Evolutionary conservation across 2,113 vertebrate genomes (phyloP).

Genomic region (Natator depressus): DNA sequence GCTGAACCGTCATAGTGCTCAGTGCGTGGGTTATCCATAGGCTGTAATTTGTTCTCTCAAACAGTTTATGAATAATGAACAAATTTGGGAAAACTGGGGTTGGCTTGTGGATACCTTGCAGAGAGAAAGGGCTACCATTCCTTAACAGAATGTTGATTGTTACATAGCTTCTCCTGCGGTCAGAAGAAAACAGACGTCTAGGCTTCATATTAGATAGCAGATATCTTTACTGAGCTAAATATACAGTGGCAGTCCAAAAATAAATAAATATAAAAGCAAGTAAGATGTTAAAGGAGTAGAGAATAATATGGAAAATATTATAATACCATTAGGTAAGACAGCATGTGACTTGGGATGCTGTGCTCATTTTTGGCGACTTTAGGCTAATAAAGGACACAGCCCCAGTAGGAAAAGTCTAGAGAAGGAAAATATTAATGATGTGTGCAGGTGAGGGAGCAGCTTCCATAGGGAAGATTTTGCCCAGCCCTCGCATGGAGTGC

Average conservation of each 20-base stretch:
- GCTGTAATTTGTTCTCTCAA: neutral
- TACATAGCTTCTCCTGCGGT: neutral
- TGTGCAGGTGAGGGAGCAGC: neutral
- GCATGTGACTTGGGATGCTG: neutral
- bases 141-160: neutral
- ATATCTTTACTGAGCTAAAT: too few relatives aligned
- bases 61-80: neutral
- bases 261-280: neutral
- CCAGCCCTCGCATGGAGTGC: neutral
- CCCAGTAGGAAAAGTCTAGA: neutral
- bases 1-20: neutral
- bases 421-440: neutral
- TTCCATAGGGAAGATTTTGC: neutral
- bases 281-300: neutral
- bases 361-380: neutral
- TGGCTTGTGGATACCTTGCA: neutral
- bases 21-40: neutral
- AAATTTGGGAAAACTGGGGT: neutral
- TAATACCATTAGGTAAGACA: neutral
- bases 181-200: neutral
- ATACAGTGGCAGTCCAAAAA: constrained; percentile 3
- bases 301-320: constrained; percentile 19
- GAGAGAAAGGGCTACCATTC: neutral
- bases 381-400: neutral
- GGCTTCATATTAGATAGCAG: neutral